A percentile compares a stretch with the other conserved stretches of the same genome.
phyloP scores from a whole-genome alignment of 2,888 invertebrate genomes.

The Panzeria rudis region DNA sequence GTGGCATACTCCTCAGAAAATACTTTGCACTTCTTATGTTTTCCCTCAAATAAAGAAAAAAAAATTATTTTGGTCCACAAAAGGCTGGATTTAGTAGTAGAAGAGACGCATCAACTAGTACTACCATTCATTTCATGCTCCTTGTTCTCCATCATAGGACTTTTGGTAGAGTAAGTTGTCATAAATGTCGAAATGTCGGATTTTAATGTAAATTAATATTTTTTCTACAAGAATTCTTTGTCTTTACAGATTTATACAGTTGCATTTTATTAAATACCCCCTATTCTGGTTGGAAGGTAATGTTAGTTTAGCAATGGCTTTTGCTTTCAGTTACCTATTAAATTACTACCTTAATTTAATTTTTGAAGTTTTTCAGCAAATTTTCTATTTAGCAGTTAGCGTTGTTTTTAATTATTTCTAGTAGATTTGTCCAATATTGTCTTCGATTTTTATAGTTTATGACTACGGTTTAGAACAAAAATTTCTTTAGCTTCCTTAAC shows the following conservation, averaged over 20 bases:
- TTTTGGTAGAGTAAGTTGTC: slow-evolving; percentile 57
- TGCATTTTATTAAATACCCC: slow-evolving; percentile 45
- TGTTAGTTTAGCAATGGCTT: neutral
- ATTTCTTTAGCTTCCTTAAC: too few species aligned
- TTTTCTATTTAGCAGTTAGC: too few species aligned
- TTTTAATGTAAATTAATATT: slow-evolving; percentile 52
- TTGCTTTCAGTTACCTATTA: neutral
- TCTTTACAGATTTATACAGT: slow-evolving; percentile 54
- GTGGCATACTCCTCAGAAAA: slow-evolving; percentile 64
- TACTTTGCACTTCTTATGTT: slow-evolving; percentile 55
- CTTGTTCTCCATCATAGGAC: slow-evolving; percentile 29
- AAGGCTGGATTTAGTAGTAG: neutral
- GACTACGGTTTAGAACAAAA: too few species aligned
- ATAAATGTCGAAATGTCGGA: slow-evolving; percentile 69
- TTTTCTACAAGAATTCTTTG: slow-evolving; percentile 29
- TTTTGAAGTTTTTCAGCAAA: too few species aligned
- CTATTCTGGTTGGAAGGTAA: neutral
- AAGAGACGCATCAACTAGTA: neutral
- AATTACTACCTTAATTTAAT: neutral
- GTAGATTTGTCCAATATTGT: too few species aligned
- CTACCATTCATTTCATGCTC: slow-evolving; percentile 20
- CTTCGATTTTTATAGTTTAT: too few species aligned
- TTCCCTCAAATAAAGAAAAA: too few species aligned
- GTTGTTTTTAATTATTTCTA: too few species aligned
- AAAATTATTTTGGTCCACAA: too few species aligned